phyloP scores from a whole-genome alignment of 2,113 vertebrate species.

The Catagonus wagneri region DNA sequence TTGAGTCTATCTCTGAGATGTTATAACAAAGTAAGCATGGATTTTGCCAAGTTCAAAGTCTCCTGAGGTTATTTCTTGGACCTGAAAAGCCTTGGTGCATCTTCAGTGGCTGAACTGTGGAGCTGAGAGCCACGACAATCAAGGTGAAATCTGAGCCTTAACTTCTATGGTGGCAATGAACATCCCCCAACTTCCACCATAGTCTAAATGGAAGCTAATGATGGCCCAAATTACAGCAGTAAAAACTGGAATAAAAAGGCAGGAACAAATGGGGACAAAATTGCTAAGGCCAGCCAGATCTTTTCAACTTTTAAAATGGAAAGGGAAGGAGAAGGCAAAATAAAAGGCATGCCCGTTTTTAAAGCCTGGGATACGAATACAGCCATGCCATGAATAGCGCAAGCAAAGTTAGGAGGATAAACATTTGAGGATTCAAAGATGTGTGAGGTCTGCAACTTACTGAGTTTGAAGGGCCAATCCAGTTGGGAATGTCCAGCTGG shows the following conservation, averaged over 20 bases:
- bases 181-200: rapidly evolving
- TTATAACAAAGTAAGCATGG: not conserved
- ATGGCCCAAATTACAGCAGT: not conserved
- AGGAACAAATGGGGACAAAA: not conserved
- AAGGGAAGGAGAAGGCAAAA: conserved; percentile 26
- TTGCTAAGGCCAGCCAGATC: not conserved
- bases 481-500: not conserved
- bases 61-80: not conserved
- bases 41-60: not conserved
- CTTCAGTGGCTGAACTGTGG: not conserved
- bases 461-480: not conserved
- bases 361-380: not conserved
- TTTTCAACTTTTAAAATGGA: not conserved
- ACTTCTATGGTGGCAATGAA: not conserved
- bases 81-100: not conserved
- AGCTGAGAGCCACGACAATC: not conserved
- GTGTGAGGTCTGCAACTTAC: not conserved
- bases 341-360: not conserved
- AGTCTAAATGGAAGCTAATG: not conserved
- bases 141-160: not conserved
- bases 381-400: not conserved
- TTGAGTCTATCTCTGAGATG: not conserved
- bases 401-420: not conserved
- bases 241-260: not conserved
- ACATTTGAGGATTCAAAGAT: not conserved